Evolutionary conservation across 2,888 invertebrate genomes (phyloP).

Genomic region (Zonitis immaculata): DNA sequence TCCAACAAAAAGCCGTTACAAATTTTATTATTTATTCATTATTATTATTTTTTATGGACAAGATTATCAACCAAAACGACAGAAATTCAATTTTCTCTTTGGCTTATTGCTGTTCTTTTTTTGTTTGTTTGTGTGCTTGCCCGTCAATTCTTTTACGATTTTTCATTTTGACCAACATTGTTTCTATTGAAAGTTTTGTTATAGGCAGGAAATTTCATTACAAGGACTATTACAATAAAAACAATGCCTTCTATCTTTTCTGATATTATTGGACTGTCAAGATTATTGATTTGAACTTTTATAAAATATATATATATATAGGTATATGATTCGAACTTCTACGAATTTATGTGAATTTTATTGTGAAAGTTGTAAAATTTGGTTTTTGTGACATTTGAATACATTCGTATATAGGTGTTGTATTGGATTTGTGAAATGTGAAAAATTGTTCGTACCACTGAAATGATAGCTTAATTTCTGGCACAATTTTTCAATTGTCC

Average conservation of each 20-base stretch:
- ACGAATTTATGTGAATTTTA: no score
- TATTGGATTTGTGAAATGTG: background rate
- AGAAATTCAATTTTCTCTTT: constrained; percentile 6
- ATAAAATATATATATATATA: no score
- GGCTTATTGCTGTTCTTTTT: no score
- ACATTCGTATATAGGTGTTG: no score
- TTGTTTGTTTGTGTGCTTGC: no score
- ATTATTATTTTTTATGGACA: no score
- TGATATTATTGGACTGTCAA: background rate
- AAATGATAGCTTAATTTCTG: background rate
- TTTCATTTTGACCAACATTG: constrained; percentile 6
- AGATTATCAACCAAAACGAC: no score
- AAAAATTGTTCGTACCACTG: background rate
- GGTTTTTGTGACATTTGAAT: no score
- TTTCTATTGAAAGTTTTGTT: background rate
- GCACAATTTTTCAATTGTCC: background rate
- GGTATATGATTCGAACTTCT: no score
- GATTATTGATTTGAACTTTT: background rate
- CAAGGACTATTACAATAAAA: background rate
- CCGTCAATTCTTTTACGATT: constrained; percentile 1
- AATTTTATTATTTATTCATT: no score
- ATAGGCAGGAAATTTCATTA: background rate
- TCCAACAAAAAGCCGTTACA: no score
- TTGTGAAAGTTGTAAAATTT: no score
- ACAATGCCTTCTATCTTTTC: background rate